phyloP scores from a whole-genome alignment of 2,113 vertebrate species.

The Mustelus asterias region DNA sequence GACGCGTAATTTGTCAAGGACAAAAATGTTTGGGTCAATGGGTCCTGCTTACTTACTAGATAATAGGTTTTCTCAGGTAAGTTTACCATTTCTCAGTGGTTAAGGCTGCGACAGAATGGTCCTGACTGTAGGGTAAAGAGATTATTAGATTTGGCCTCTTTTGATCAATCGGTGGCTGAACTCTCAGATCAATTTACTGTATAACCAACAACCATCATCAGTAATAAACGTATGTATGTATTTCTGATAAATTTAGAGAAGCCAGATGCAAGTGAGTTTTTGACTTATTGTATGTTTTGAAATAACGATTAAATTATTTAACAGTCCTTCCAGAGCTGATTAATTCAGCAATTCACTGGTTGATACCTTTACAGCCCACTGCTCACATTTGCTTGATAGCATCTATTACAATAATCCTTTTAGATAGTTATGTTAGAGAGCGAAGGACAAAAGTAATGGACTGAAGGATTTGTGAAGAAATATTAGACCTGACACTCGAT shows the following conservation, averaged over 20 bases:
- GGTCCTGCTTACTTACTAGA: conserved; percentile 27
- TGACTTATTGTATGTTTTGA: conserved; percentile 10
- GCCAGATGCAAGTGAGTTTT: background rate
- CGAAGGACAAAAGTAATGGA: background rate
- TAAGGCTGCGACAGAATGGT: conserved; percentile 11
- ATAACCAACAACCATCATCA: background rate
- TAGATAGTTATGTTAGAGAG: background rate
- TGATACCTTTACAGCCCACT: background rate
- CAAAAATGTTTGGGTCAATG: conserved; percentile 36
- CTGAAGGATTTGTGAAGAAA: background rate
- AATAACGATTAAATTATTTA: conserved; percentile 21
- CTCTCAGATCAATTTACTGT: conserved; percentile 2
- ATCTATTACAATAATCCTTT: background rate
- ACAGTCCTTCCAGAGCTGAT: background rate
- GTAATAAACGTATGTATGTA: conserved; percentile 2
- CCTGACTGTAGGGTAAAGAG: conserved; percentile 7
- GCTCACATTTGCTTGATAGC: conserved; percentile 14
- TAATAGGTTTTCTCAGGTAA: conserved; percentile 37
- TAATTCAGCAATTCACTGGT: background rate
- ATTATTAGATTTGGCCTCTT: conserved; percentile 19
- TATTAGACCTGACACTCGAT: background rate
- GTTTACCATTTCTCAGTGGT: conserved; percentile 14
- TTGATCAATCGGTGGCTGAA: conserved; percentile 7
- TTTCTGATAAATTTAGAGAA: conserved; percentile 20
- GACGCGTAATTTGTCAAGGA: conserved; percentile 33